Conservation (phyloP, 2,888 invertebrate species). For the Oxycera nigricornis region DNA sequence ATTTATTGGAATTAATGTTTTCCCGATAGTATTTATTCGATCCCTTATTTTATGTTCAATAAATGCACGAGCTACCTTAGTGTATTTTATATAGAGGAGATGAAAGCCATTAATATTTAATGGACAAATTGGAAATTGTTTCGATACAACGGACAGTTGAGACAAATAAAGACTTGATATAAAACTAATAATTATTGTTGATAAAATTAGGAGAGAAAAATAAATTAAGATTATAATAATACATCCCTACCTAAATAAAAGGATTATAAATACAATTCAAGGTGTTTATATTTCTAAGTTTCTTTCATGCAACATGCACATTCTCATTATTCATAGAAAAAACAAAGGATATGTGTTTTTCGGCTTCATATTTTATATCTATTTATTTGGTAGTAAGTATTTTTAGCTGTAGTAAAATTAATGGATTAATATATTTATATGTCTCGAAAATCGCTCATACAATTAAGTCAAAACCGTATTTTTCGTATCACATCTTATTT, state of each 20-base stretch:
- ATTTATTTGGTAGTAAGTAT: slow-evolving; percentile 15
- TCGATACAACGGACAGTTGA: background rate
- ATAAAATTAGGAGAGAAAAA: slow-evolving; percentile 45
- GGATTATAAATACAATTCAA: slow-evolving; percentile 43
- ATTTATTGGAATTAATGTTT: slow-evolving; percentile 4
- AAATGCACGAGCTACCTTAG: background rate
- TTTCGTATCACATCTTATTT: background rate
- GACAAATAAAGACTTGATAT: slow-evolving; percentile 9
- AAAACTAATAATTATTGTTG: slow-evolving; percentile 32
- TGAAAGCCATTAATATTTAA: too few relatives aligned
- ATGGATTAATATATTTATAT: slow-evolving; percentile 21
- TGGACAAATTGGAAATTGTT: too few relatives aligned
- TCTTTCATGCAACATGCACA: slow-evolving; percentile 52
- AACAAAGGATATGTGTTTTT: slow-evolving; percentile 61
- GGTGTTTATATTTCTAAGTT: slow-evolving; percentile 30
- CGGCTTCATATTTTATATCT: slow-evolving; percentile 45
- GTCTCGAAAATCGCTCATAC: background rate
- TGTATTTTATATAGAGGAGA: background rate
- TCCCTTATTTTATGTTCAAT: background rate
- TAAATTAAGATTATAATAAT: slow-evolving; percentile 40
- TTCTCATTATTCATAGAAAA: slow-evolving; percentile 46
- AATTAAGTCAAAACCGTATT: background rate
- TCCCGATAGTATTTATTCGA: background rate
- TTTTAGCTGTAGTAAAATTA: slow-evolving; percentile 6
- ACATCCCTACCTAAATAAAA: slow-evolving; percentile 46